A percentile compares a stretch with the other conserved stretches of the same genome.
Evolutionary conservation across 2,888 invertebrate genomes (phyloP).

Genomic region (Platerodrilus igneus): DNA sequence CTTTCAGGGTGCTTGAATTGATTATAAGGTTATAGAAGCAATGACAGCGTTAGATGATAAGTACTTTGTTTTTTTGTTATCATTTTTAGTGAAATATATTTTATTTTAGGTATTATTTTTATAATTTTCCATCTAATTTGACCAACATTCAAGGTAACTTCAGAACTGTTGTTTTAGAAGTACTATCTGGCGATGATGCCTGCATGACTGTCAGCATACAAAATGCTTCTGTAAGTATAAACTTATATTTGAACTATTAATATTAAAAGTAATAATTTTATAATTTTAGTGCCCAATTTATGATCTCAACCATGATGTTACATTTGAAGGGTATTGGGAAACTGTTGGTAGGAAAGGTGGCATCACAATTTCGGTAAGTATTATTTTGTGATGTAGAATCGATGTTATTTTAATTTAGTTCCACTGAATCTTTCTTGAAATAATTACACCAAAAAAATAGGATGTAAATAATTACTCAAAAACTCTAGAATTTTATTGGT

Average conservation of each 20-base stretch:
- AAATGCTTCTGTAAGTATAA: conserved; percentile 59
- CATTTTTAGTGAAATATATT: neutral
- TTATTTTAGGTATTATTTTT: conserved; percentile 29
- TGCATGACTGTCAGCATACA: conserved; percentile 81
- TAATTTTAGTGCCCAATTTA: conserved; percentile 77
- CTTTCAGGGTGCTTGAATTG: too few species aligned
- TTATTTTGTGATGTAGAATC: neutral
- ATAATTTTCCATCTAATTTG: conserved; percentile 26
- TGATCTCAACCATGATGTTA: conserved; percentile 73
- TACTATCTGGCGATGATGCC: conserved; percentile 60
- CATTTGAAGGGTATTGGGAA: conserved; percentile 72
- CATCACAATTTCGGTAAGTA: conserved; percentile 69
- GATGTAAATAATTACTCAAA: too few species aligned
- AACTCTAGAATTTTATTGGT: neutral
- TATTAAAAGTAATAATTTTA: too few species aligned
- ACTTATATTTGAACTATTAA: conserved; percentile 1
- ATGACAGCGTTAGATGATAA: too few species aligned
- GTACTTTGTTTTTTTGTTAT: conserved; percentile 1
- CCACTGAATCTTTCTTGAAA: too few species aligned
- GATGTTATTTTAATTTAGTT: conserved; percentile 3
- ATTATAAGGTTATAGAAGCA: too few species aligned
- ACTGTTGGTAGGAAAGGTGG: conserved; percentile 75
- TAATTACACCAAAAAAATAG: too few species aligned
- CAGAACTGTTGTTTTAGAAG: conserved; percentile 56
- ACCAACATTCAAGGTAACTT: conserved; percentile 32